phyloP scores from a whole-genome alignment of 1,140 invertebrate species.

The Bilobella aurantiaca region DNA sequence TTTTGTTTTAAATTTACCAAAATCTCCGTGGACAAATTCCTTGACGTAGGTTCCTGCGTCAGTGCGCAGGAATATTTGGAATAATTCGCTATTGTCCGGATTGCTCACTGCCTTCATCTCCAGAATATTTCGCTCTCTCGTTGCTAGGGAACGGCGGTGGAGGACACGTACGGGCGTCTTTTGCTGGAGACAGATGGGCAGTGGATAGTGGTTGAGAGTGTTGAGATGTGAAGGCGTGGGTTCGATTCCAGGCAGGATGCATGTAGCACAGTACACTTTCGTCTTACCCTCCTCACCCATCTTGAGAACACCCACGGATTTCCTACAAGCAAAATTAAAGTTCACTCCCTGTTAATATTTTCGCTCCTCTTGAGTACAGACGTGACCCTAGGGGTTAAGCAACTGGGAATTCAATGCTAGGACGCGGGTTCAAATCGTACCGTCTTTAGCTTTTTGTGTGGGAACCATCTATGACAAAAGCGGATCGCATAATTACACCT shows the following conservation, averaged over 20 bases:
- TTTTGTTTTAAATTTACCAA: background rate
- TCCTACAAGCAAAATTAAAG: constrained; percentile 45
- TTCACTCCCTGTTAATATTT: too few relatives aligned
- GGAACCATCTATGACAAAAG: too few relatives aligned
- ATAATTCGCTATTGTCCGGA: constrained; percentile 42
- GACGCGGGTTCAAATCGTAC: background rate
- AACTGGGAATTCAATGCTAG: too few relatives aligned
- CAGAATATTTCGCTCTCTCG: constrained; percentile 44
- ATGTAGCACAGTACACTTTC: constrained; percentile 72
- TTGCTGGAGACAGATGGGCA: constrained; percentile 45
- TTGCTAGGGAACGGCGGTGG: constrained; percentile 55
- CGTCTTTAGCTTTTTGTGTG: too few relatives aligned
- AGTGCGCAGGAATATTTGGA: constrained; percentile 61
- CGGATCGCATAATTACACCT: too few relatives aligned
- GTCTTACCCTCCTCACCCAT: constrained; percentile 73
- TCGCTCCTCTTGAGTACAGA: constrained; percentile 49
- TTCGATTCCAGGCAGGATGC: constrained; percentile 44
- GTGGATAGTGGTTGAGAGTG: constrained; percentile 42
- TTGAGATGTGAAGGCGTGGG: constrained; percentile 43
- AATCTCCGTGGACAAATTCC: constrained; percentile 90
- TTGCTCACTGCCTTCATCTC: constrained; percentile 24
- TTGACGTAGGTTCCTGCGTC: constrained; percentile 51
- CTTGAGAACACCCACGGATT: constrained; percentile 62
- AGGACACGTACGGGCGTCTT: constrained; percentile 75
- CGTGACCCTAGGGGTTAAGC: too few relatives aligned